Percentiles rank a stretch among this genome's conserved stretches.
These are phyloP conservation scores for Dryocosmus kuriphilus DNA, from an alignment of 2,888 invertebrate species.

Conservation along the genomic window DNA sequence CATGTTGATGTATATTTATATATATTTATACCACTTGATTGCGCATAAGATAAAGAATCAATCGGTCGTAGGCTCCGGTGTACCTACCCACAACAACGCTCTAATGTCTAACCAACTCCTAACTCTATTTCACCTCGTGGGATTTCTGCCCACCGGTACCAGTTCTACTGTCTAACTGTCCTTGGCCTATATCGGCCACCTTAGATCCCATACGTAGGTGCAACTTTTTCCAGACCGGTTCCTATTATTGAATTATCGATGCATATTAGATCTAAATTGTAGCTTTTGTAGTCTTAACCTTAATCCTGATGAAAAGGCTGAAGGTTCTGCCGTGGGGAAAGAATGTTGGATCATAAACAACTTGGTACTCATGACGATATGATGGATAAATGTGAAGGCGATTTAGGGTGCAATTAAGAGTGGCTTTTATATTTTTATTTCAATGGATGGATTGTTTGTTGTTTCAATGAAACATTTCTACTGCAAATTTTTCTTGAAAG, in stretches of 20 bases:
- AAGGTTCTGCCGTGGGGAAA: not conserved
- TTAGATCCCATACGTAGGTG: slow-evolving; percentile 56
- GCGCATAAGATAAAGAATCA: slow-evolving; percentile 58
- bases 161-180: slow-evolving; percentile 62
- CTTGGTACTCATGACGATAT: not conserved
- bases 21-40: slow-evolving; percentile 47
- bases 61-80: slow-evolving; percentile 54
- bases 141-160: slow-evolving; percentile 65
- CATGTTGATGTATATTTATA: slow-evolving; percentile 16
- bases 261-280: not conserved
- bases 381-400: not conserved
- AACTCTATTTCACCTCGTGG: slow-evolving; percentile 61
- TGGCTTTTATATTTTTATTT: too few species aligned
- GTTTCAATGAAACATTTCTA: too few species aligned
- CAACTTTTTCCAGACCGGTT: slow-evolving; percentile 38
- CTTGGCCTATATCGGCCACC: slow-evolving; percentile 62
- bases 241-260: slow-evolving; percentile 37
- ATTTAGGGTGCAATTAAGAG: too few species aligned
- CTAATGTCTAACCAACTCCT: slow-evolving; percentile 61
- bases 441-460: not conserved
- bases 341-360: not conserved
- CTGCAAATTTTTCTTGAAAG: not conserved
- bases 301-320: not conserved
- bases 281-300: slow-evolving; percentile 4
- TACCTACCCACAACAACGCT: slow-evolving; percentile 47